A percentile compares a stretch with the other conserved stretches of the same genome.
These are phyloP conservation scores for Telmatochromis sp. DNA, from an alignment of 2,113 vertebrate species.

Conservation along the genomic window DNA sequence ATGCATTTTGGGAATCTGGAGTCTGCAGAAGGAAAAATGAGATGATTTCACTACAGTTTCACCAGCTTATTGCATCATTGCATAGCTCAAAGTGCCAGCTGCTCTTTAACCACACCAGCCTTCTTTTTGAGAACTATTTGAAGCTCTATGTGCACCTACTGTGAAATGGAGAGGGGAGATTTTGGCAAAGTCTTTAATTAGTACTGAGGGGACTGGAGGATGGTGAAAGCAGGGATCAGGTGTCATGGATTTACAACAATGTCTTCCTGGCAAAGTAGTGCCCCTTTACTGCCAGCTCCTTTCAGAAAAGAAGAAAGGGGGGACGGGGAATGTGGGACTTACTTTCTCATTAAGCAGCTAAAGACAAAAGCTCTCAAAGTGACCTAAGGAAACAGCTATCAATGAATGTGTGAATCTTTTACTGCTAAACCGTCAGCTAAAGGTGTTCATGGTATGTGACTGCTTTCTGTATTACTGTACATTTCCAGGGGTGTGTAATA, in stretches of 20 bases:
- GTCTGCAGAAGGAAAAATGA: background rate
- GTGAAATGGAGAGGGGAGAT: slow-evolving; percentile 30
- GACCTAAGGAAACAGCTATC: background rate
- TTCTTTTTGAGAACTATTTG: background rate
- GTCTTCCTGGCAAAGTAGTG: slow-evolving; percentile 38
- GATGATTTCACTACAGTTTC: background rate
- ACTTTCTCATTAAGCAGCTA: slow-evolving; percentile 35
- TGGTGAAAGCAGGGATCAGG: slow-evolving; percentile 57
- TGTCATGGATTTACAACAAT: slow-evolving; percentile 52
- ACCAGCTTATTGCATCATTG: slow-evolving; percentile 3
- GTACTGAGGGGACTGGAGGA: slow-evolving; percentile 21
- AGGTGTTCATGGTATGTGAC: background rate
- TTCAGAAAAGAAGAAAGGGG: slow-evolving; percentile 11
- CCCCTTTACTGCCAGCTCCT: slow-evolving; percentile 38
- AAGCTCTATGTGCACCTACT: background rate
- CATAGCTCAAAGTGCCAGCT: background rate
- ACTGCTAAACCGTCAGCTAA: background rate
- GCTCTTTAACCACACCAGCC: slow-evolving; percentile 22
- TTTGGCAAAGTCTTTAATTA: slow-evolving; percentile 47
- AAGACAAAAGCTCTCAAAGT: slow-evolving; percentile 18
- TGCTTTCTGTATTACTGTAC: background rate
- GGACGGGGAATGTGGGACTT: background rate
- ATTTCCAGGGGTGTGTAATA: background rate
- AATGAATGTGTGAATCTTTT: background rate
- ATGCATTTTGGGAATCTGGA: background rate